phyloP scores from a whole-genome alignment of 2,888 invertebrate genomes.

The Leptinotarsa peninsularis region DNA sequence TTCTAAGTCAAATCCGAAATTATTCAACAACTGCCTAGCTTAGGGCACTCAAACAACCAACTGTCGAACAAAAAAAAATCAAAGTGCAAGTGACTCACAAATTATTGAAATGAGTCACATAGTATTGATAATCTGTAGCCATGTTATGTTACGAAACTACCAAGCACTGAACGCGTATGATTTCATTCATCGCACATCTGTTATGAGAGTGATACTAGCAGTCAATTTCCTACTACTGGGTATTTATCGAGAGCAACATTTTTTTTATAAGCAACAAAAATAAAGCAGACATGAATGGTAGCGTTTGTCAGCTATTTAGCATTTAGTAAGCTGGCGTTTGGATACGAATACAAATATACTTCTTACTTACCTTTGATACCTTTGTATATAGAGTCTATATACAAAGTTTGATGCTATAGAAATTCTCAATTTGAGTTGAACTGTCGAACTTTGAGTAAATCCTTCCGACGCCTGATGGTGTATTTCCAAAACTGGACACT shows the following conservation, averaged over 20 bases:
- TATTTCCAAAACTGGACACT: background rate
- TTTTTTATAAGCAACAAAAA: slow-evolving; percentile 58
- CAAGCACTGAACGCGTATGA: slow-evolving; percentile 28
- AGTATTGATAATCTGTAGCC: slow-evolving; percentile 63
- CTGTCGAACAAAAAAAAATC: slow-evolving; percentile 23
- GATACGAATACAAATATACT: slow-evolving; percentile 18
- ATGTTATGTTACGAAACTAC: slow-evolving; percentile 44
- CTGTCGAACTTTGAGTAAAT: too few species aligned
- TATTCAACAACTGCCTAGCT: too few species aligned
- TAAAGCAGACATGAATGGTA: slow-evolving; percentile 53
- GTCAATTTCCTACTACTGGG: slow-evolving; percentile 52
- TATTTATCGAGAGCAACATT: slow-evolving; percentile 55
- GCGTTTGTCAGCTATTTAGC: slow-evolving; percentile 47
- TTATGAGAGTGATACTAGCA: slow-evolving; percentile 47
- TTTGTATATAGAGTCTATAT: too few species aligned
- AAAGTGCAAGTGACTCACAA: slow-evolving; percentile 61
- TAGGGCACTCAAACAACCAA: slow-evolving; percentile 10
- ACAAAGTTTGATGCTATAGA: too few species aligned
- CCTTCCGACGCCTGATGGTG: slow-evolving; percentile 29
- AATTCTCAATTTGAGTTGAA: too few species aligned
- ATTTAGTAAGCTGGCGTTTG: slow-evolving; percentile 31
- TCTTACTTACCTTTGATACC: slow-evolving; percentile 45
- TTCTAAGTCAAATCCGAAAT: too few species aligned
- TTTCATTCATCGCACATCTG: slow-evolving; percentile 42
- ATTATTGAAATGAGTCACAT: slow-evolving; percentile 62